Conservation (phyloP, 2,888 invertebrate species). For the Leptinotarsa tumamoca region DNA sequence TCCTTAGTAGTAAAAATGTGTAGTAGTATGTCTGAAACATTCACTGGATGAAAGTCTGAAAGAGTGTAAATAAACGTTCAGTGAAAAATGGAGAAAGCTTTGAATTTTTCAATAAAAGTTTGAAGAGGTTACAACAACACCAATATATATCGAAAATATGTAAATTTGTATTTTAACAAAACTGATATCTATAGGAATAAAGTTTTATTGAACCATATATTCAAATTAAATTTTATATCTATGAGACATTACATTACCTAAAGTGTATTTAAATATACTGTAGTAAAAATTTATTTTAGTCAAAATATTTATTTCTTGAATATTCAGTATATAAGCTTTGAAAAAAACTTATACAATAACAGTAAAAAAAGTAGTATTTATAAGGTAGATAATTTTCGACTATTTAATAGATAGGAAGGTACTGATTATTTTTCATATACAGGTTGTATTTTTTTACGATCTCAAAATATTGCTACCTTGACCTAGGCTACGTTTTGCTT, state of each 20-base stretch:
- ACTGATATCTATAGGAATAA: constrained; percentile 54
- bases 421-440: constrained; percentile 49
- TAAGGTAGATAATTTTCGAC: constrained; percentile 58
- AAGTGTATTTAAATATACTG: constrained; percentile 60
- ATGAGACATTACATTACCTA: constrained; percentile 57
- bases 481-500: constrained; percentile 6
- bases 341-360: constrained; percentile 51
- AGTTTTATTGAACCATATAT: constrained; percentile 57
- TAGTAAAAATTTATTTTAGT: constrained; percentile 58
- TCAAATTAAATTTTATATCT: constrained; percentile 62
- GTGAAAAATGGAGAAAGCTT: constrained; percentile 35
- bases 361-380: constrained; percentile 58
- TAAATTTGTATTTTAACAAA: constrained; percentile 61
- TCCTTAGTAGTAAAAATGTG: constrained; percentile 54
- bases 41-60: constrained; percentile 49
- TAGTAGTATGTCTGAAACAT: constrained; percentile 46
- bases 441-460: neutral
- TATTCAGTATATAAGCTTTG: constrained; percentile 57
- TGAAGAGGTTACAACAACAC: constrained; percentile 53
- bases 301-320: constrained; percentile 52
- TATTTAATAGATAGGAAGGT: constrained; percentile 50
- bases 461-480: neutral
- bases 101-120: constrained; percentile 35
- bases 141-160: constrained; percentile 61
- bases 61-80: constrained; percentile 50